phyloP scores from a whole-genome alignment of 1,140 invertebrate species.

The Formica exsecta region DNA sequence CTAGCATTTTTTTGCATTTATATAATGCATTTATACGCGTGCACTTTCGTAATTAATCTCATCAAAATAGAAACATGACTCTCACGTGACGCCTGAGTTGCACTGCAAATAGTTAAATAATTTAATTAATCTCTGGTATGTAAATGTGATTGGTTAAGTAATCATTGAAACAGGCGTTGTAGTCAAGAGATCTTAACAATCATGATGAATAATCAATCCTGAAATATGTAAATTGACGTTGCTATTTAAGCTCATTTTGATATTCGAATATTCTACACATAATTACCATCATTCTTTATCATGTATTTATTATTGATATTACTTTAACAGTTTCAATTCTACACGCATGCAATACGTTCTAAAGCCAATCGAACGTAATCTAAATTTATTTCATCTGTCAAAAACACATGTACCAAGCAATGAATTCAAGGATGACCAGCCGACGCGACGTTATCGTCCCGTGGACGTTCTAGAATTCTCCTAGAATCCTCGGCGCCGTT shows the following conservation, averaged over 20 bases:
- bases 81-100: slow-evolving; percentile 21
- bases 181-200: not conserved
- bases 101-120: slow-evolving; percentile 33
- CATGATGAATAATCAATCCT: slow-evolving; percentile 2
- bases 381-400: not conserved
- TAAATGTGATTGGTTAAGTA: slow-evolving; percentile 24
- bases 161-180: slow-evolving; percentile 16
- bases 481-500: slow-evolving; percentile 50
- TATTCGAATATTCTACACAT: slow-evolving; percentile 11
- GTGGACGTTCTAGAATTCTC: not conserved
- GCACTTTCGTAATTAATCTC: slow-evolving; percentile 24
- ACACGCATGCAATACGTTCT: not conserved
- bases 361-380: not conserved
- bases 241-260: not conserved
- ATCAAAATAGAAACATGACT: slow-evolving; percentile 48
- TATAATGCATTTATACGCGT: not conserved
- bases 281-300: slow-evolving; percentile 2
- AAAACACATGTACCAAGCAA: not conserved
- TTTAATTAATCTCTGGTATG: slow-evolving; percentile 54
- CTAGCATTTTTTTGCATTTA: slow-evolving; percentile 20
- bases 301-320: not conserved
- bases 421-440: not conserved
- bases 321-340: not conserved
- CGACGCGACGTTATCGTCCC: not conserved
- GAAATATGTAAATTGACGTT: slow-evolving; percentile 22